Conservation (phyloP, 2,888 invertebrate genomes). For the Ypsolopha scabrella region DNA sequence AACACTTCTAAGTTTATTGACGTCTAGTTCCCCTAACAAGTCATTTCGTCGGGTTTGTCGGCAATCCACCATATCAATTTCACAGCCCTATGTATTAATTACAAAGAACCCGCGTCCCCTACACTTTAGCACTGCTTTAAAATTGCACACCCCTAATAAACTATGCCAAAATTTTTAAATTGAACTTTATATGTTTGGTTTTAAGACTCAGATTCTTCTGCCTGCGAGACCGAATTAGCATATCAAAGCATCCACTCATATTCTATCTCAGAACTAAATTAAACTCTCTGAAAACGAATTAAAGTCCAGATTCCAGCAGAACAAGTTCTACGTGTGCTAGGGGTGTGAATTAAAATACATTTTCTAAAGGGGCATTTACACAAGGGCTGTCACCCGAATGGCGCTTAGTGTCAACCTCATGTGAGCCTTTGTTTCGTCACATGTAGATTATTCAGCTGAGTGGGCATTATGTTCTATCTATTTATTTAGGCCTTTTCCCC, state of each 20-base stretch:
- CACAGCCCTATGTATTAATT: conserved; percentile 60
- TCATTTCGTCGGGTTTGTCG: conserved; percentile 30
- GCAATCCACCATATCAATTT: conserved; percentile 60
- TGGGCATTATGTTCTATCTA: conserved; percentile 10
- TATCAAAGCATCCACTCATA: conserved; percentile 27
- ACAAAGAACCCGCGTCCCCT: conserved; percentile 54
- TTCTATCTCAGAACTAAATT: conserved; percentile 17
- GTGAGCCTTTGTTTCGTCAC: conserved; percentile 46
- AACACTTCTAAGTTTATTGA: neutral
- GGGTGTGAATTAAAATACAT: conserved; percentile 67
- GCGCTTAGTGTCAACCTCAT: conserved; percentile 62
- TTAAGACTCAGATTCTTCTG: conserved; percentile 22
- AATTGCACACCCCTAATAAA: conserved; percentile 46
- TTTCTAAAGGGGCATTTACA: conserved; percentile 34
- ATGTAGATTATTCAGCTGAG: conserved; percentile 34
- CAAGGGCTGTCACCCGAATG: conserved; percentile 47
- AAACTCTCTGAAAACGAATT: rapidly evolving
- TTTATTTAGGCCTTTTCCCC: neutral
- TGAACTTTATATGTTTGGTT: neutral
- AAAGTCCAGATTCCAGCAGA: conserved; percentile 17
- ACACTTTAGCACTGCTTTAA: conserved; percentile 41
- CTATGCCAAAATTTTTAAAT: conserved; percentile 16
- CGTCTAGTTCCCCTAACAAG: neutral
- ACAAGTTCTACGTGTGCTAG: conserved; percentile 20
- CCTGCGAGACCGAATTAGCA: conserved; percentile 32